Base-by-base conservation (phyloP, 2,888 invertebrate genomes). In the Plebejus anna region DNA sequence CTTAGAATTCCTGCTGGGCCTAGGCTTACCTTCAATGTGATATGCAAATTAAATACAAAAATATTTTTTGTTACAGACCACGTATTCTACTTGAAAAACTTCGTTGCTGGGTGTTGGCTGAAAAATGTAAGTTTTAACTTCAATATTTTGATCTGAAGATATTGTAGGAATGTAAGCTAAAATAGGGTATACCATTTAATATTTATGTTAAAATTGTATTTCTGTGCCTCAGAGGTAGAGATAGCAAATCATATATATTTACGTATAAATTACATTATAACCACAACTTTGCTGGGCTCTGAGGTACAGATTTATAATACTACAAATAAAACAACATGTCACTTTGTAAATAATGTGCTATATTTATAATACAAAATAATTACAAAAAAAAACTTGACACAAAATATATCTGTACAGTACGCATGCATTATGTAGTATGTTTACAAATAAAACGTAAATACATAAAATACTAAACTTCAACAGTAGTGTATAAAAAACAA, bases 281-380 rank as follows among this genome's bases (percentile, higher is more conserved):
- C 55, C 16, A 55, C 55, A 55, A 55, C 4, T 11, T 55, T 55
- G 13, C 51, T 13, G 51, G 13, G 4, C 55, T 55, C 16, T 16
- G 1, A 28, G 28, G 22, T 61, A 75, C 9, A 75, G 9, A 36
- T 59, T 42, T 22, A 36, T 38, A 0, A 2, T 5, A 59, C 66
- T 77, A 79, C 77, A 81, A 82, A 85, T 82, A 78, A 83, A 84
- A 83, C 79, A 81, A 77, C 77, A 71, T 78, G 78, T 83, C 76
- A 83, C 86, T 84, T 89, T 94, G 94, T 94, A 94, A 94, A 94
- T 94, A 94, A 92, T 90, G 94, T 93, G 92, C 94, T 93, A 92
- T 94, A 91, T 93, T 94, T 91, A 93, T 89, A 89, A 90, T 93
- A 93, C 92, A 94, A 94, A 92, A 92, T 92, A 92, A 92, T 92